Conservation (phyloP, 2,113 vertebrate genomes). For the Otus sunia region DNA sequence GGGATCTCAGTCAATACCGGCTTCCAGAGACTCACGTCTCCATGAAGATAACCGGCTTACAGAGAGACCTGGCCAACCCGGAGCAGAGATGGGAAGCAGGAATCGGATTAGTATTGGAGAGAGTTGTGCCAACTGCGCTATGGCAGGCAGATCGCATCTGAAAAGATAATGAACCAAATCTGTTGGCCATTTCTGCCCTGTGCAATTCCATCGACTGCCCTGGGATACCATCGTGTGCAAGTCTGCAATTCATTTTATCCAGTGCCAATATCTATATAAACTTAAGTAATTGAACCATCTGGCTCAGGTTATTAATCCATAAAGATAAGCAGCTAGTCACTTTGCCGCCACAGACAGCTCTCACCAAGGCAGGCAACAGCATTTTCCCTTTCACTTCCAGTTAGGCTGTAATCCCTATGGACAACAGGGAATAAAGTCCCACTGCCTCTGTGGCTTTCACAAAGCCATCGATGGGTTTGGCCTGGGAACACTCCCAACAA, state of each 20-base stretch:
- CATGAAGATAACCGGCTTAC: fast-evolving
- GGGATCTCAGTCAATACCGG: not conserved
- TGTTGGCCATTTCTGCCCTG: not conserved
- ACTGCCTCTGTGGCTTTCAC: not conserved
- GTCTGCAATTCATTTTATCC: not conserved
- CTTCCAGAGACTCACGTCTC: not conserved
- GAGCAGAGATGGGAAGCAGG: not conserved
- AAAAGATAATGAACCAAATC: not conserved
- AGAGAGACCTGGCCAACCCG: not conserved
- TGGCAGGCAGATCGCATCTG: not conserved
- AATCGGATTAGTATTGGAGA: fast-evolving
- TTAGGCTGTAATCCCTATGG: fast-evolving
- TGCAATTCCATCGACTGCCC: not conserved
- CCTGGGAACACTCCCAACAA: not conserved
- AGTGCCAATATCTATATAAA: not conserved
- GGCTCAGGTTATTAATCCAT: not conserved
- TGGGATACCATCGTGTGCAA: fast-evolving
- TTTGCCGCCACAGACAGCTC: not conserved
- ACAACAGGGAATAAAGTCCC: not conserved
- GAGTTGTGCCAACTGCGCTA: not conserved
- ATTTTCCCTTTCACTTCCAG: not conserved
- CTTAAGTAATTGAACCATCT: not conserved
- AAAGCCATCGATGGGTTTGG: not conserved
- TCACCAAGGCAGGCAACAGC: not conserved
- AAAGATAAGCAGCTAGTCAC: not conserved